A percentile compares a stretch with the other conserved stretches of the same genome.
phyloP scores from a whole-genome alignment of 1,140 invertebrate species.

The Caenorhabditis tropicalis region DNA sequence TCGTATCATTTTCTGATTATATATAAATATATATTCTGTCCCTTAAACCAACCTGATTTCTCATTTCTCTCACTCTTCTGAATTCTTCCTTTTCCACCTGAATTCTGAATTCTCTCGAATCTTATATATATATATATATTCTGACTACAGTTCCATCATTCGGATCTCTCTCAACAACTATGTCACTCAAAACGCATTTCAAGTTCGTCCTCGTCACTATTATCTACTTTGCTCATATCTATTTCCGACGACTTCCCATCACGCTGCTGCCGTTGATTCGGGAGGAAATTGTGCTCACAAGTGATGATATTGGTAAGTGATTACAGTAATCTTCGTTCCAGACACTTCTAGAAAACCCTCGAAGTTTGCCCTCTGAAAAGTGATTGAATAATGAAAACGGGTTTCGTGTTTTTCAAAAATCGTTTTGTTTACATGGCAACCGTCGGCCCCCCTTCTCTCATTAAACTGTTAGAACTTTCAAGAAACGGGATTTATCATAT shows the following conservation, averaged over 20 bases:
- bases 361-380: no score
- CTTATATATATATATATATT: background rate
- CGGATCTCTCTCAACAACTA: background rate
- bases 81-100: background rate
- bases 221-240: constrained; percentile 42
- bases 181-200: constrained; percentile 25
- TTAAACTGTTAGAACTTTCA: background rate
- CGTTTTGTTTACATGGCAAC: constrained; percentile 1
- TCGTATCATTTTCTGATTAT: constrained; percentile 11
- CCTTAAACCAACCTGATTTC: constrained; percentile 9
- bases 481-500: background rate
- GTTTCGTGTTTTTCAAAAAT: background rate
- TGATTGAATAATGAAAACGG: background rate
- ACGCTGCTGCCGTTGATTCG: constrained; percentile 1
- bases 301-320: constrained; percentile 29
- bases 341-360: no score
- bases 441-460: background rate
- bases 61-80: background rate
- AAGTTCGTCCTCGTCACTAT: constrained; percentile 28
- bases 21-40: background rate
- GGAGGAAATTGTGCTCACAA: constrained; percentile 31
- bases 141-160: constrained; percentile 24
- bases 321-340: no score
- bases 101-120: background rate
- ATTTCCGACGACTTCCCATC: constrained; percentile 20